A percentile compares a stretch with the other conserved stretches of the same genome.
phyloP scores from a whole-genome alignment of 1,140 invertebrate species.

The Drosophila aff. region DNA sequence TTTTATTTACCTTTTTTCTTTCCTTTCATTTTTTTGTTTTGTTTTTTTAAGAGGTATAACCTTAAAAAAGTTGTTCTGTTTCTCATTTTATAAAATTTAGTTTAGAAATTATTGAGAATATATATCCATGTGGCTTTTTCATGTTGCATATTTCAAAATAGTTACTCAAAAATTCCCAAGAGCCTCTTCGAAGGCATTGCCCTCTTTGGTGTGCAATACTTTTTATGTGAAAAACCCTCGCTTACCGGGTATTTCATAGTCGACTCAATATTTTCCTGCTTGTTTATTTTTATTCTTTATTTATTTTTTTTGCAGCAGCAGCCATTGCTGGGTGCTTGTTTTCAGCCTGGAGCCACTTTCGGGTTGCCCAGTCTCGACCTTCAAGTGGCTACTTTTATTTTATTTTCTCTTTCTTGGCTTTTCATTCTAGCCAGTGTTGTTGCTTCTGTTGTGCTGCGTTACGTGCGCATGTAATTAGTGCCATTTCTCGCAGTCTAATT shows the following conservation, averaged over 20 bases:
- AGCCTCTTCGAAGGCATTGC: background rate
- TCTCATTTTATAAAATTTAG: too few species aligned
- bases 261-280: background rate
- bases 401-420: slow-evolving; percentile 34
- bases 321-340: slow-evolving; percentile 24
- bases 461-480: slow-evolving; percentile 79
- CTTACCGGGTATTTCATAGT: background rate
- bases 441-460: slow-evolving; percentile 44
- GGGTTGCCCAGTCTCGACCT: slow-evolving; percentile 46
- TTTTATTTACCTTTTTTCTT: slow-evolving; percentile 71
- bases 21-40: slow-evolving; percentile 6
- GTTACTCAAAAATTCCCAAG: background rate
- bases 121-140: too few species aligned
- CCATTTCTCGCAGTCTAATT: slow-evolving; percentile 79
- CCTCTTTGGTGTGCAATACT: background rate
- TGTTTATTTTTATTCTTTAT: slow-evolving; percentile 18
- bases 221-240: background rate
- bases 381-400: slow-evolving; percentile 75
- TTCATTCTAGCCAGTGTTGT: slow-evolving; percentile 19
- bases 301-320: background rate
- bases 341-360: slow-evolving; percentile 18
- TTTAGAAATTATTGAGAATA: background rate
- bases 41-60: background rate
- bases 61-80: background rate
- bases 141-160: background rate